Evolutionary conservation across 2,888 invertebrate genomes (phyloP), one percentile per base, ranked within the genome.

Genomic region (Ornithoptera alexandrae): DNA sequence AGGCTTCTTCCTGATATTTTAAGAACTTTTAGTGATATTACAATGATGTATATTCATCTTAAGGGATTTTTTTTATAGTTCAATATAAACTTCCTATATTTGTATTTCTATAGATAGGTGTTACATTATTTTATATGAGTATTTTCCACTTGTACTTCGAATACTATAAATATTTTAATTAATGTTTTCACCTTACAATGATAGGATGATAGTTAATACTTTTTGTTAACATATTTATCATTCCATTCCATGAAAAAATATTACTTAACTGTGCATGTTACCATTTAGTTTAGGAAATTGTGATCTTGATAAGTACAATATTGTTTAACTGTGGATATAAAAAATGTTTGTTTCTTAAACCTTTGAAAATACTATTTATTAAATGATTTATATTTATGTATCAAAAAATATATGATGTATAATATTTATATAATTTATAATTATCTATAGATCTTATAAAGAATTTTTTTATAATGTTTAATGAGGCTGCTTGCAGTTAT

Each of bases 61-160:
- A 53, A n/a, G 53, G 12, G n/a, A 4, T 63, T 66, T 50, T n/a
- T 62, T 66, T 50, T 65, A 66, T 39, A 53, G 50, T 66, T 39
- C 15, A 62, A 62, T 50, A 63, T 30, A 20, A 58, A 5, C 62
- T 58, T 58, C 12, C n/a, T 50, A 57, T 59, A 61, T 58, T 62
- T 30, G 18, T 57, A 62, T 65, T 61, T 20, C 60, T 24, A 56
- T 62, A 65, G 46, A 56, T 62, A 65, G 46, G 64, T 58, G 63
- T 50, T 68, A 61, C 39, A 24, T 67, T 56, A 62, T 30, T 22
- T 62, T 42, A n/a, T 36, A 12, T 20, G 57, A 42, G 61, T 57
- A 65, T 60, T 65, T 69, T 69, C 65, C 22, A 20, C 22, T 17
- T 50, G 50, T 18, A 50, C 5, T 18, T 17, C 1, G 15, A 50